These are phyloP conservation scores for Premnoplex brunnescens DNA, from an alignment of 2,797 vertebrate genomes.

Conservation along the genomic window DNA sequence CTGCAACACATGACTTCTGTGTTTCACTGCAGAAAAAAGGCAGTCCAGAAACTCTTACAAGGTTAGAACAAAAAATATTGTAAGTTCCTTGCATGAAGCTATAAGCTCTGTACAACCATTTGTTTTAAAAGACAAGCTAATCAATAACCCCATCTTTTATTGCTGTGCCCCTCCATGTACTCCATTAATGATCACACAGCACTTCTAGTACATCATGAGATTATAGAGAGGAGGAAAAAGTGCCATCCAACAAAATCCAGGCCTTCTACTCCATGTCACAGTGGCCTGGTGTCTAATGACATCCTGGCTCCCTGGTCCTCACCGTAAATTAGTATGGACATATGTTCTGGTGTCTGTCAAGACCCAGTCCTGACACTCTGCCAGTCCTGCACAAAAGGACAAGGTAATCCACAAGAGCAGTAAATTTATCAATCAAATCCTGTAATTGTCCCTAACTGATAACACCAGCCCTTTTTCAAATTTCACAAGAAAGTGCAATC, in stretches of 20 bases:
- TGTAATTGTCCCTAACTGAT: conserved; percentile 65
- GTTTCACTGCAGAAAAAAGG: not conserved
- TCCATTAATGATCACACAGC: conserved; percentile 9
- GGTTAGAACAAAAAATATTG: not conserved
- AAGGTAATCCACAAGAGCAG: conserved; percentile 72
- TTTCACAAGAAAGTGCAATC: conserved; percentile 29
- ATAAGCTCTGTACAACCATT: not conserved
- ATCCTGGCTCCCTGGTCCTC: conserved; percentile 47
- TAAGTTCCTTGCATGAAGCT: not conserved
- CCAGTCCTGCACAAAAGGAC: conserved; percentile 71
- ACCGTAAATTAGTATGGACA: conserved; percentile 38
- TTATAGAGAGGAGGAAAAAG: conserved; percentile 51
- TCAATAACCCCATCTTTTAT: conserved; percentile 26
- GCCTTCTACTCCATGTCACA: conserved; percentile 17
- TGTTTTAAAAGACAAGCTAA: conserved; percentile 23
- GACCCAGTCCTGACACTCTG: conserved; percentile 66
- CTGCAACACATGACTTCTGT: not conserved
- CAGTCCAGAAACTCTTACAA: not conserved
- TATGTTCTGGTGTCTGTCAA: conserved; percentile 76
- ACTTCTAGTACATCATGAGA: conserved; percentile 24
- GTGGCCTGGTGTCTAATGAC: conserved; percentile 36
- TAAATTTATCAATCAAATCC: conserved; percentile 75
- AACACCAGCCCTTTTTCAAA: conserved; percentile 41
- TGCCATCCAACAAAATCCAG: conserved; percentile 54
- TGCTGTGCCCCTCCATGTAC: not conserved